Base-by-base conservation (phyloP, 2,113 vertebrate genomes). In the Lycocorax pyrrhopterus region DNA sequence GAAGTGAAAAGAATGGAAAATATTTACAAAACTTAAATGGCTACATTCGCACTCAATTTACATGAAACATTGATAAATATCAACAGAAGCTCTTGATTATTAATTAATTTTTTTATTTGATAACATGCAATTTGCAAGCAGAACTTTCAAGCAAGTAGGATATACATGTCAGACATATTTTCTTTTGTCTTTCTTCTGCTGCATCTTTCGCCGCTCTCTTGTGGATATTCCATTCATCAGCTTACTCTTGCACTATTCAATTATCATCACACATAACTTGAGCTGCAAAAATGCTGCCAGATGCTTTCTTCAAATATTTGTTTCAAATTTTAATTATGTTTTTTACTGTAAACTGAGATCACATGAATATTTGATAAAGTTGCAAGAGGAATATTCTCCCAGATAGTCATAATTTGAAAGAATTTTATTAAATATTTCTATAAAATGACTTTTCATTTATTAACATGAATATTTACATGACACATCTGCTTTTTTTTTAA, bases 71-170 rank as follows among this genome's bases (percentile, higher is more conserved):
- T 30, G 9, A 71, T 41, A 81, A 84, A 85, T 59, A 41, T 58
- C 27, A 84, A 66, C 11, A 74, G 25, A 90, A 56, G 2, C 1
- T 62, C 43, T 58, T 64, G 41, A 33, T 35, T 39, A 59, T 15
- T 60, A 11, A 12, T 16, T 41, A 3, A 1, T 27, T 43, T 53
- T 41, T 56, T 33, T 12, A 55, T 73, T 81, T 39, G 30, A 49
- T 20, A 37, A 41, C 1, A 0, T 39, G 7, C 2, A 74, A 66
- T 33, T 55, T 37, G 1, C 5, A 63, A 72, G 15, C 18, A 71
- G 32, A 74, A 67, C 29, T 55, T 77, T 37, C 15, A 90, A 77
- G 12, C 7, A 78, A 67, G 15, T 72, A 29, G 27, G 39, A 56
- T 39, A 71, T 22, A n/a, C 5, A 69, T 27, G 13, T 41, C 27